These are phyloP conservation scores for Paramormyrops hopkinsi DNA, from an alignment of 2,797 vertebrate genomes.

Conservation along the genomic window DNA sequence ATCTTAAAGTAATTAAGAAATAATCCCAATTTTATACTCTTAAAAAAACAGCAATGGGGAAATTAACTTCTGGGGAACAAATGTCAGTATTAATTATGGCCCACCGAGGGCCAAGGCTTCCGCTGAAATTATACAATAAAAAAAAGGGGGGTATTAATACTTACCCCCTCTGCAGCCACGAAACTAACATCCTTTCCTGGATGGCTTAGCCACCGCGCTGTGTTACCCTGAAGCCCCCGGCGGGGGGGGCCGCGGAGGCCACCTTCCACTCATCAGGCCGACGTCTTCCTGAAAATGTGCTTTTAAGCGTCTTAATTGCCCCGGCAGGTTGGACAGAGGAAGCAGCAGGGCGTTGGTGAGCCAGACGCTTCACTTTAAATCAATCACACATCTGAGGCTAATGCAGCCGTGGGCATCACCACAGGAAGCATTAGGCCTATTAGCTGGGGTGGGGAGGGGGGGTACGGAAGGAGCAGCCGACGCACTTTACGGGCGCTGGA, in stretches of 20 bases:
- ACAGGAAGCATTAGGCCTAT: constrained; percentile 98
- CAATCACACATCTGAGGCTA: constrained; percentile 94
- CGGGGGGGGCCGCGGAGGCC: constrained; percentile 31
- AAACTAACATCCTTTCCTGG: neutral
- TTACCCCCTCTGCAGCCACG: neutral
- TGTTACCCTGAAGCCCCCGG: neutral
- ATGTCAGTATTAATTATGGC: neutral
- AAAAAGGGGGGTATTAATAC: neutral
- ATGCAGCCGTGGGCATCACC: constrained; percentile 90
- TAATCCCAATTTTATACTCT: neutral
- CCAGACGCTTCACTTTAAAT: constrained; percentile 86
- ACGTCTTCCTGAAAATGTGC: constrained; percentile 76
- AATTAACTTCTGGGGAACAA: neutral
- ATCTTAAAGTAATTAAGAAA: neutral
- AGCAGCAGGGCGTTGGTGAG: constrained; percentile 54
- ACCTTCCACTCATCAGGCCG: constrained; percentile 64
- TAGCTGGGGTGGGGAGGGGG: constrained; percentile 68
- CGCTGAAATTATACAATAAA: neutral
- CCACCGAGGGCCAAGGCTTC: neutral
- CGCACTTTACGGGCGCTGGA: constrained; percentile 71
- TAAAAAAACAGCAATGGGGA: neutral
- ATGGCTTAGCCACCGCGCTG: neutral
- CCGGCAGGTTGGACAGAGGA: constrained; percentile 71
- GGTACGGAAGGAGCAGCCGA: constrained; percentile 65
- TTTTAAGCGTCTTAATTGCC: constrained; percentile 78